These are phyloP conservation scores for Allacma fusca DNA, from an alignment of 2,888 invertebrate species.

Conservation along the genomic window DNA sequence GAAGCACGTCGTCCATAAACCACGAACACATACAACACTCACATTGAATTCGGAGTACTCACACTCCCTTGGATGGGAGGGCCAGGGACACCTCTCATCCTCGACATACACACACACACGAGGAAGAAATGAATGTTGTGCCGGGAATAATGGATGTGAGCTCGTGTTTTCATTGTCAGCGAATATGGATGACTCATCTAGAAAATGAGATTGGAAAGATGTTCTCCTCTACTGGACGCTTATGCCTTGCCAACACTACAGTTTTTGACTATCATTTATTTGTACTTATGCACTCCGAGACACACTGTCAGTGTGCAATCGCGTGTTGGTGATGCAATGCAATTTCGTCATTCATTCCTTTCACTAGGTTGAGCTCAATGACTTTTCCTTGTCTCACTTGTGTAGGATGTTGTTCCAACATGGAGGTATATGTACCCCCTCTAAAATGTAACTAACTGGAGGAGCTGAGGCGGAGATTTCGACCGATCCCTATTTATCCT, in stretches of 20 bases:
- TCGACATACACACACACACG: background rate
- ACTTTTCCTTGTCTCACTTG: conserved; percentile 4
- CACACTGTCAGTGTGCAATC: conserved; percentile 24
- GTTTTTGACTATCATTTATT: conserved; percentile 38
- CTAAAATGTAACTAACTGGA: no score
- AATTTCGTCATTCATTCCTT: conserved; percentile 36
- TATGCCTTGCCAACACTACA: conserved; percentile 15
- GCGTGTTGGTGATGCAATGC: conserved; percentile 23
- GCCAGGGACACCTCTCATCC: no score
- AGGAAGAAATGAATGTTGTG: conserved; percentile 23
- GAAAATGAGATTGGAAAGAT: conserved; percentile 52
- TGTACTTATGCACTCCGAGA: conserved; percentile 10
- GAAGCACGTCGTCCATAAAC: no score
- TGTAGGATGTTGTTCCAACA: background rate
- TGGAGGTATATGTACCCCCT: no score
- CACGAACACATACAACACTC: no score
- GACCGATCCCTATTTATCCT: no score
- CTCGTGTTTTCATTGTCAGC: conserved; percentile 46
- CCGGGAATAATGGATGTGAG: conserved; percentile 46
- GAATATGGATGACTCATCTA: conserved; percentile 50
- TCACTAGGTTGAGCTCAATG: conserved; percentile 25
- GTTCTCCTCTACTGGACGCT: conserved; percentile 38
- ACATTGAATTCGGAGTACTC: no score
- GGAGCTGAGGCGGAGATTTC: no score
- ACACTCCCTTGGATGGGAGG: no score